phyloP scores from a whole-genome alignment of 2,113 vertebrate species.

The Erpornis zantholeuca region DNA sequence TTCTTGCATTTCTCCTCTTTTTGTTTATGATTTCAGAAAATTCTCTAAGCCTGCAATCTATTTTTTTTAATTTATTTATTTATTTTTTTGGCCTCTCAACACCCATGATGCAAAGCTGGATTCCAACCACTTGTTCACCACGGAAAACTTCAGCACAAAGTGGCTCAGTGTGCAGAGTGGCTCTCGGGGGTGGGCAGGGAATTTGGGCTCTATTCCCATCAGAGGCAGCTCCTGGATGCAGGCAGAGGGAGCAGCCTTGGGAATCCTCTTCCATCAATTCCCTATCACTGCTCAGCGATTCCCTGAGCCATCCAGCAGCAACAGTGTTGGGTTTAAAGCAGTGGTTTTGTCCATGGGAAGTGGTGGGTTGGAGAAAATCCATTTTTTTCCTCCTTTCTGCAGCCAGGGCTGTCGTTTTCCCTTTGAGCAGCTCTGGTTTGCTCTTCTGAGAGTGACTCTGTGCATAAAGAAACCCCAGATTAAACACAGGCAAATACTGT shows the following conservation, averaged over 20 bases:
- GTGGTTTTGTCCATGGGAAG: neutral
- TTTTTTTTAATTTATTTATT: too few relatives aligned
- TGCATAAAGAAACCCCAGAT: neutral
- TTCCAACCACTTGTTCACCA: neutral
- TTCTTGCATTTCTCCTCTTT: conserved; percentile 30
- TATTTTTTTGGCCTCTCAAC: neutral
- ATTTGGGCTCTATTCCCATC: neutral
- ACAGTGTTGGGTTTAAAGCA: neutral
- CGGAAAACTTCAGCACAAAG: neutral
- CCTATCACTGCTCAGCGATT: neutral
- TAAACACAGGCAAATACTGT: neutral
- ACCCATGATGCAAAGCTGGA: neutral
- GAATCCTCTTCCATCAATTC: neutral
- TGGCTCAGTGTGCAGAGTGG: neutral
- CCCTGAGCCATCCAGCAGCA: neutral
- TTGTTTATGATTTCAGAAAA: conserved; percentile 56
- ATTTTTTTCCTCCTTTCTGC: neutral
- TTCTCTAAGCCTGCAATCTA: conserved; percentile 6
- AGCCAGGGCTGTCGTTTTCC: neutral
- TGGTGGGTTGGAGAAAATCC: neutral
- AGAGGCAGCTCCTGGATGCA: neutral
- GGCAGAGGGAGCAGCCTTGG: neutral
- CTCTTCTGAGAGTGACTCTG: neutral
- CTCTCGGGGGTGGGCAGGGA: neutral
- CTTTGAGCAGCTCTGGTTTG: neutral